These are phyloP conservation scores for Gnatocerus cornutus DNA, from an alignment of 2,888 invertebrate species.

Conservation along the genomic window DNA sequence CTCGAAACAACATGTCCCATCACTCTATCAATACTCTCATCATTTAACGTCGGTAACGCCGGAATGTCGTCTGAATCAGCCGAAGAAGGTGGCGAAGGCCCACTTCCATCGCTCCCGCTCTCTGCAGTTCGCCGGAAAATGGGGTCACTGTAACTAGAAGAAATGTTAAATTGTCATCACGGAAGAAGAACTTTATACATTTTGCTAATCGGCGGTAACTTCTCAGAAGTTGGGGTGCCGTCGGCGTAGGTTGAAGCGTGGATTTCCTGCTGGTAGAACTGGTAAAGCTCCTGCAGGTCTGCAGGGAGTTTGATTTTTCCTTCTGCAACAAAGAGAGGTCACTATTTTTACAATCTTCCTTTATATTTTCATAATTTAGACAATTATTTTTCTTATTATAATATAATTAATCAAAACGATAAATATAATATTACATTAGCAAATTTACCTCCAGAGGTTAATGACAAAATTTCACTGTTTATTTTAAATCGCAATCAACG, in stretches of 20 bases:
- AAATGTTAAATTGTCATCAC: slow-evolving; percentile 11
- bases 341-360: no score
- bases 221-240: slow-evolving; percentile 75
- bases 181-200: slow-evolving; percentile 73
- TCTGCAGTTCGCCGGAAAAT: slow-evolving; percentile 64
- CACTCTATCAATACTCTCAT: slow-evolving; percentile 66
- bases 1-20: slow-evolving; percentile 69
- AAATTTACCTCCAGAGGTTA: no score
- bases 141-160: slow-evolving; percentile 66
- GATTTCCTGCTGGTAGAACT: slow-evolving; percentile 89
- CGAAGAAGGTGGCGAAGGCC: slow-evolving; percentile 67
- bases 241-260: slow-evolving; percentile 86
- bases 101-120: slow-evolving; percentile 62
- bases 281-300: slow-evolving; percentile 86
- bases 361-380: no score
- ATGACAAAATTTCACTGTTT: no score
- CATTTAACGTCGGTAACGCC: slow-evolving; percentile 60
- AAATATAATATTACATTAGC: no score
- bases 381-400: no score
- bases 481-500: no score
- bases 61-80: slow-evolving; percentile 66
- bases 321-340: slow-evolving; percentile 72
- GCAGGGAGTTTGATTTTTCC: slow-evolving; percentile 81
- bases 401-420: no score
- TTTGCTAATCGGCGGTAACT: slow-evolving; percentile 78